Base-by-base conservation (phyloP, 2,113 vertebrate genomes). In the Nothocercus julius region DNA sequence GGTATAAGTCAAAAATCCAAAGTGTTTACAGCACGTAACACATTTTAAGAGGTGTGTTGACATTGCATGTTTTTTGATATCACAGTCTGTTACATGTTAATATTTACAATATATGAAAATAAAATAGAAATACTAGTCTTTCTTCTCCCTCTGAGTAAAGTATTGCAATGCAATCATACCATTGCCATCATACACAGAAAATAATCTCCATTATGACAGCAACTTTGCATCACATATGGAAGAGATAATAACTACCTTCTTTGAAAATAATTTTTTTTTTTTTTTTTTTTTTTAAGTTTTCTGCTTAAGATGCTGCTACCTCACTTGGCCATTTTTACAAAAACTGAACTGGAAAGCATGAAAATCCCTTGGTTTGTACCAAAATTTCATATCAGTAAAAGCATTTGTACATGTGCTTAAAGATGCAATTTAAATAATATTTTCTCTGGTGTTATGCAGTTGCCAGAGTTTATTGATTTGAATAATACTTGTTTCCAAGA, bases 391-490 rank as follows among this genome's bases (percentile, higher is more conserved):
- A 77, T 73, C n/a, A 62, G 62, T 5, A 4, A 69, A 90, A 58
- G 27, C 14, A 83, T 87, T 92, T 83, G 47, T 51, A 92, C 34
- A 90, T 28, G 32, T 36, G 30, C 19, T 95, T 82, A 78, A 94
- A 97, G 89, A 75, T 34, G 4, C 40, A 66, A 2, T 91, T 96
- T 94, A 93, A 95, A 86, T 84, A 85, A 66, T 82, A 79, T 38
- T 67, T 85, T 67, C 42, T 73, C 34, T 87, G 20, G 20, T 75
- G 25, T 91, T 91, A 89, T 44, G 9, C 49, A 66, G 67, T 89
- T 85, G 86, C 88, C 92, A 91, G 53, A 85, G 11, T 89, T 96
- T 87, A 61, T 92, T 93, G 80, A 95, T 96, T 95, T 96, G 97
- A 96, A 89, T 89, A 21, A 92, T 93, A 83, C 25, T 95, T 94